phyloP scores from a whole-genome alignment of 2,888 invertebrate genomes.

The Tyria jacobaeae region DNA sequence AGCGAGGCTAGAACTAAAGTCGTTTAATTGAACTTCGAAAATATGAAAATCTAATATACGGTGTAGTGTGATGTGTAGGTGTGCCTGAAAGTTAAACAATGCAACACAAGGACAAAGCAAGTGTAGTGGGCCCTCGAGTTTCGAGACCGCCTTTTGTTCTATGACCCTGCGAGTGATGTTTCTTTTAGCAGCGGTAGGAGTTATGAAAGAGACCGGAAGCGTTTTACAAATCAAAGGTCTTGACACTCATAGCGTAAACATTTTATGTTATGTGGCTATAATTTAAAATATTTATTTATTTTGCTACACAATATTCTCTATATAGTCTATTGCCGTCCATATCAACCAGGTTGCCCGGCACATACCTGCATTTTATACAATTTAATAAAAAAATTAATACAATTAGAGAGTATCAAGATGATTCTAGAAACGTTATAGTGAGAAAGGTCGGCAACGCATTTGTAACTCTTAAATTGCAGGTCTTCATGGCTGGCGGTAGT shows the following conservation, averaged over 20 bases:
- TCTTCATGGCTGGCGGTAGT: too few relatives aligned
- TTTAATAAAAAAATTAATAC: too few relatives aligned
- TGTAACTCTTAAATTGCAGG: too few relatives aligned
- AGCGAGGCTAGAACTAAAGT: not conserved
- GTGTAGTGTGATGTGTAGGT: constrained; percentile 38
- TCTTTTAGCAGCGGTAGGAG: constrained; percentile 57
- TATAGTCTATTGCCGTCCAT: too few relatives aligned
- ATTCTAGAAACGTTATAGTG: too few relatives aligned
- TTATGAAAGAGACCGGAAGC: constrained; percentile 18
- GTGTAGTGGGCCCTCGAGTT: constrained; percentile 72
- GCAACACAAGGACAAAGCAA: constrained; percentile 76
- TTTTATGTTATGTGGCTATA: not conserved
- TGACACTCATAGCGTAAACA: not conserved
- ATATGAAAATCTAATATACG: constrained; percentile 17
- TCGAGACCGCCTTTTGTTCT: constrained; percentile 71
- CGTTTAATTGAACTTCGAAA: constrained; percentile 9
- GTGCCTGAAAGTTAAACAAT: constrained; percentile 73
- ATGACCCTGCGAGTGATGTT: constrained; percentile 68
- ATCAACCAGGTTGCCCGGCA: too few relatives aligned
- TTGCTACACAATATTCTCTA: too few relatives aligned
- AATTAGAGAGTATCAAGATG: too few relatives aligned
- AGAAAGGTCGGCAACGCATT: too few relatives aligned
- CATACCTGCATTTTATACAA: too few relatives aligned
- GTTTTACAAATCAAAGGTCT: not conserved
- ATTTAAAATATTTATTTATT: not conserved